These are phyloP conservation scores for Mantis religiosa DNA, from an alignment of 2,888 invertebrate species.

Conservation along the genomic window DNA sequence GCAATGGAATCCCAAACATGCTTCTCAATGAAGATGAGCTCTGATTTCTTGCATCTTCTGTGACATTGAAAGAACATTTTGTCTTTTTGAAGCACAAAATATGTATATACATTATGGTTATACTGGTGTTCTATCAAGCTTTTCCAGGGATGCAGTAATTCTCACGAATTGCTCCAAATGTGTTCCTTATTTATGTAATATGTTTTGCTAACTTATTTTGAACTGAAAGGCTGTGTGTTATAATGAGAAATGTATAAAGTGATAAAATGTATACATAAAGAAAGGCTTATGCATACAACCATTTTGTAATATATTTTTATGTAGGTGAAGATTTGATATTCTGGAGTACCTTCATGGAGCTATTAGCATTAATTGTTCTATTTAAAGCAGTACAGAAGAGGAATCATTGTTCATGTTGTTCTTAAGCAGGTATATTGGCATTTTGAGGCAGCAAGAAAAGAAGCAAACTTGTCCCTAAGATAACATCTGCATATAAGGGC, in stretches of 20 bases:
- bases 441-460: background rate
- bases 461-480: no score
- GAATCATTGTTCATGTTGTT: background rate
- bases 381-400: background rate
- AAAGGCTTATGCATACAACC: background rate
- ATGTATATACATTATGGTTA: background rate
- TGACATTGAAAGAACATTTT: background rate
- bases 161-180: background rate
- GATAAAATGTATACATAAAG: background rate
- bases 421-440: no score
- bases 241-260: background rate
- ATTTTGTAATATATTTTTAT: no score
- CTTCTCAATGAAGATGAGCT: conserved; percentile 95
- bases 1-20: conserved; percentile 98
- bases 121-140: background rate
- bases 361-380: no score
- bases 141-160: background rate
- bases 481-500: no score
- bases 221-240: background rate
- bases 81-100: background rate
- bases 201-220: background rate
- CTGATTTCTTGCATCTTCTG: conserved; percentile 24
- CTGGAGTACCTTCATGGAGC: no score
- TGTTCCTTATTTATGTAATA: background rate
- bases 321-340: no score